phyloP scores from a whole-genome alignment of 2,113 vertebrate species.

The Leucoraja erinaceus region DNA sequence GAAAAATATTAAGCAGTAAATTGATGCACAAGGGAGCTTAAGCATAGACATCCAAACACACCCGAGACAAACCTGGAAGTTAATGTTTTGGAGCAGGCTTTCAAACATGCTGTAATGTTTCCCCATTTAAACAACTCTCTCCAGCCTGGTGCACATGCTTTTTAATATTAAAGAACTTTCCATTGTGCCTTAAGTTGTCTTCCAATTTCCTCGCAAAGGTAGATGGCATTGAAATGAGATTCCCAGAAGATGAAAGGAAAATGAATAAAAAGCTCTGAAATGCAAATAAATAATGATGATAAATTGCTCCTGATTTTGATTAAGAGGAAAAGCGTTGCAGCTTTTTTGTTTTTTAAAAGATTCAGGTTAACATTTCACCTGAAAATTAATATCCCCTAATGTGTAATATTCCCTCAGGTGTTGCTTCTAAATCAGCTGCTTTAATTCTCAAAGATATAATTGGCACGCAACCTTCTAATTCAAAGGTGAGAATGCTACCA shows the following conservation, averaged over 20 bases:
- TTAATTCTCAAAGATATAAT: neutral
- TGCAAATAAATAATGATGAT: neutral
- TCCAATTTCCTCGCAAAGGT: neutral
- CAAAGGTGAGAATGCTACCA: neutral
- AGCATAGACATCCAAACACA: no score
- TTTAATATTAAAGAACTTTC: no score
- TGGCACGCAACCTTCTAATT: neutral
- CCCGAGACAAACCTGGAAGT: no score
- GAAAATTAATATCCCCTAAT: neutral
- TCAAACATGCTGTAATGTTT: no score
- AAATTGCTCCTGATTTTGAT: neutral
- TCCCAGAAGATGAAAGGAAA: neutral
- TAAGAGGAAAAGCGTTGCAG: neutral
- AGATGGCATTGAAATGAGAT: neutral
- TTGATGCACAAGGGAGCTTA: no score
- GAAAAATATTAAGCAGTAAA: no score
- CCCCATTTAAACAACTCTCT: no score
- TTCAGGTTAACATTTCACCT: neutral
- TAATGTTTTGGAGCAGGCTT: no score
- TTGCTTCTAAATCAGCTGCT: neutral
- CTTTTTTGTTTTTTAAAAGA: neutral
- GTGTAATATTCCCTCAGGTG: neutral
- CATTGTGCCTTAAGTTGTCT: neutral
- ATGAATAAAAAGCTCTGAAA: neutral
- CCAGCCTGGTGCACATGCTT: no score